phyloP scores from a whole-genome alignment of 2,888 invertebrate species.

The Carpatolechia fugitivella region DNA sequence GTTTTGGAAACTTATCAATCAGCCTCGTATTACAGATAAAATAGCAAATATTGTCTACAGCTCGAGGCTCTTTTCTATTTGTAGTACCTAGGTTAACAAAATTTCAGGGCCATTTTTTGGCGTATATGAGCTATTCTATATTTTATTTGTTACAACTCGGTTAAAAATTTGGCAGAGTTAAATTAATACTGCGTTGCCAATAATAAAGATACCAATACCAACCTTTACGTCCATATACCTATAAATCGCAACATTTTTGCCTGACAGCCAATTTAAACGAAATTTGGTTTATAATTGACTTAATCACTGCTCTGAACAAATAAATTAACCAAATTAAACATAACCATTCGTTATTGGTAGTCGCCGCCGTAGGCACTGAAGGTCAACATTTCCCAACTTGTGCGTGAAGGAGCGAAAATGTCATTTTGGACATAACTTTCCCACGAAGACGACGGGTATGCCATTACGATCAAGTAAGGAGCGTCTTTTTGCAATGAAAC shows the following conservation, averaged over 20 bases:
- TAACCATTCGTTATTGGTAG: not conserved
- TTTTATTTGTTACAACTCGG: too few species aligned
- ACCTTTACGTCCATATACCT: not conserved
- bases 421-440: conserved; percentile 72
- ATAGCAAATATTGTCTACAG: too few species aligned
- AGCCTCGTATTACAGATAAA: too few species aligned
- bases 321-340: conserved; percentile 10
- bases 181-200: not conserved
- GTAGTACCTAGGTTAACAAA: too few species aligned
- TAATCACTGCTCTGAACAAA: conserved; percentile 8
- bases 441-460: conserved; percentile 56
- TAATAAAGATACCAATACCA: not conserved
- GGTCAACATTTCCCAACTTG: conserved; percentile 20
- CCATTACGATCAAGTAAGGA: conserved; percentile 51
- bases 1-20: too few species aligned
- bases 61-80: too few species aligned
- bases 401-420: conserved; percentile 56
- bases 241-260: conserved; percentile 5
- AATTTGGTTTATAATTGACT: conserved; percentile 15
- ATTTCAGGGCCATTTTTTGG: too few species aligned
- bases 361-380: not conserved
- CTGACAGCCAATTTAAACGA: not conserved
- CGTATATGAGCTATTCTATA: too few species aligned
- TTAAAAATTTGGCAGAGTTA: not conserved
- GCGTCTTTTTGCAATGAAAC: conserved; percentile 49